Base-by-base conservation (phyloP, 2,113 vertebrate species). In the Misgurnus anguillicaudatus region DNA sequence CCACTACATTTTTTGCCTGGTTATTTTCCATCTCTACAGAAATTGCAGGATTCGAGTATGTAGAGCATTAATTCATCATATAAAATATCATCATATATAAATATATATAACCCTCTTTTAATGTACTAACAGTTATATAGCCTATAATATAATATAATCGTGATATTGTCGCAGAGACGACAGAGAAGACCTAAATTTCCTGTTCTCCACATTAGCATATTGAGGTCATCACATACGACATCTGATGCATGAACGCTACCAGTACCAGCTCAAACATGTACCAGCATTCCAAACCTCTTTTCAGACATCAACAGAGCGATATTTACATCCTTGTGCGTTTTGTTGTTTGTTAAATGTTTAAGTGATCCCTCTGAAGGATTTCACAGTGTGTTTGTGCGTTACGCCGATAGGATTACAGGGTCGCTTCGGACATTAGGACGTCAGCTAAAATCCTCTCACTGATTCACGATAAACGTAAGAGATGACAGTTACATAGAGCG, bases 191-290 rank as follows among this genome's bases (percentile, higher is more conserved):
- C 81, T 86, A 79, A 79, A 58, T 61, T 31, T 8, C 24, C 21
- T 47, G 0, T 14, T 9, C 55, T 45, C 2, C 41, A 11, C 13
- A 19, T 57, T 62, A 67, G 77, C 85, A 86, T 87, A 47, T 39
- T 80, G 75, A 84, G 70, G 82, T 88, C 85, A 84, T 81, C 65
- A 81, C 70, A 76, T 48, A 67, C 68, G 24, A 77, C 80, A 76
- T 57, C 21, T 51, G 51, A 75, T 31, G 24, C 24, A 31, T 38
- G 48, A 51, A 17, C 9, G 21, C 14, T 57, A 19, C 24, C 24
- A 31, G 24, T 57, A 19, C 24, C 24, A 31, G 24, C 24, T 61
- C 65, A 41, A 47, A 16, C 36, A 38, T 41, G 75, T 64, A 2
- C 55, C 58, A 31, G 53, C 65, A 75, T 9, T 36, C 24, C 24